Conservation (phyloP, 2,113 vertebrate genomes). For the Nothocercus julius region DNA sequence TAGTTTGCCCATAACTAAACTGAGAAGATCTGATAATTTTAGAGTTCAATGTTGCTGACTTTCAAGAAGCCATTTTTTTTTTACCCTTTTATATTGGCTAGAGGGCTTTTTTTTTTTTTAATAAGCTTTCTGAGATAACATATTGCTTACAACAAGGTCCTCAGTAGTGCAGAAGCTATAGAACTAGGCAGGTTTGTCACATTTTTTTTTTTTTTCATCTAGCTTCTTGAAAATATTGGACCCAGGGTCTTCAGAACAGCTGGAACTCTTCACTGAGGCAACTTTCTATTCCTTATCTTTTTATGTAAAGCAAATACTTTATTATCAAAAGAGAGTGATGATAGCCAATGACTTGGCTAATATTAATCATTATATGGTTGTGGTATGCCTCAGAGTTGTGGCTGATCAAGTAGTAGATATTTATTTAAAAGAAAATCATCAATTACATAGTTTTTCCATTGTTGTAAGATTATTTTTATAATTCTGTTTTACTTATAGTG, state of each 20-base stretch:
- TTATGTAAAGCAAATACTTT: background rate
- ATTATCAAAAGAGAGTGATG: background rate
- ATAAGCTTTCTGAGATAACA: background rate
- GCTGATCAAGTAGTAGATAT: background rate
- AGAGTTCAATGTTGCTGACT: background rate
- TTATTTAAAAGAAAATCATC: background rate
- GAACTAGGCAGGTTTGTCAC: background rate
- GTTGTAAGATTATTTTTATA: background rate
- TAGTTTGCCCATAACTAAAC: background rate
- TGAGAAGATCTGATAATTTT: background rate
- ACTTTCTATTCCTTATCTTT: background rate
- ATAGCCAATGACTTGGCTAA: background rate
- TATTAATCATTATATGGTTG: background rate
- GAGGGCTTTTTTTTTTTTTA: background rate
- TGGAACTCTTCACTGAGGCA: background rate
- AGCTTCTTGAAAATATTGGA: background rate
- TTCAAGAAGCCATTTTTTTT: background rate
- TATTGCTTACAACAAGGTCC: background rate
- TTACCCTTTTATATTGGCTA: background rate
- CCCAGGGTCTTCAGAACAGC: background rate
- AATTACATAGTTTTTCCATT: background rate
- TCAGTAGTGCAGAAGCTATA: background rate
- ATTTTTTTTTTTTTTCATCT: background rate
- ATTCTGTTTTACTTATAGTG: background rate
- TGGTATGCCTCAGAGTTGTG: background rate